phyloP scores from a whole-genome alignment of 2,888 invertebrate species.

The Ochropacha duplaris region DNA sequence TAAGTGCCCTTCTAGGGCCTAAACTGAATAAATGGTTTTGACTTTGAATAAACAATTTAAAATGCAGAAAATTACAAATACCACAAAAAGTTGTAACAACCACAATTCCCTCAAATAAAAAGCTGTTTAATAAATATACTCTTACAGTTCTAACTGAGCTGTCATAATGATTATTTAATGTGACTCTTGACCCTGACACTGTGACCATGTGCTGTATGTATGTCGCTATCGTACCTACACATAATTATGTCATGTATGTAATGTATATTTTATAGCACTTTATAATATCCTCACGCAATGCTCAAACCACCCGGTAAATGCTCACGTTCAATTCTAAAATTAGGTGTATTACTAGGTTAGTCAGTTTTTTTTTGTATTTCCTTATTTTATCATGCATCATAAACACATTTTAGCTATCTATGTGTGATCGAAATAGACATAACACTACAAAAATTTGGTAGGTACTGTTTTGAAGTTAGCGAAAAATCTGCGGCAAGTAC shows the following conservation, averaged over 20 bases:
- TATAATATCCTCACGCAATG: slow-evolving; percentile 23
- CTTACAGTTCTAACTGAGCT: not conserved
- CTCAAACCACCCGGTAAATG: not conserved
- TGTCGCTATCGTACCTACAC: too few relatives aligned
- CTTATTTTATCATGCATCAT: too few relatives aligned
- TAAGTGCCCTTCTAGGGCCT: too few relatives aligned
- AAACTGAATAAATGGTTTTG: too few relatives aligned
- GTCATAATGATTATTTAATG: not conserved
- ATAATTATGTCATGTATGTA: too few relatives aligned
- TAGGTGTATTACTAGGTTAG: not conserved
- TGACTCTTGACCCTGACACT: slow-evolving; percentile 36
- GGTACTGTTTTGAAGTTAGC: too few relatives aligned
- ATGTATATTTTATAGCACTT: slow-evolving; percentile 12
- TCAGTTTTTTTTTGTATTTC: too few relatives aligned
- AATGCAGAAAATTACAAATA: not conserved
- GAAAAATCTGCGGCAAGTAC: too few relatives aligned
- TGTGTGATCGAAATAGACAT: too few relatives aligned
- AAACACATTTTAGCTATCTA: too few relatives aligned
- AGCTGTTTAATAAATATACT: not conserved
- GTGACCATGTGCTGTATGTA: slow-evolving; percentile 23
- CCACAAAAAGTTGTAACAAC: not conserved
- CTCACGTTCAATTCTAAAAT: not conserved
- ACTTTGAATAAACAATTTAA: too few relatives aligned
- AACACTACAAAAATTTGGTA: too few relatives aligned
- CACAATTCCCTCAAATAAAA: not conserved